Conservation (phyloP, 2,888 invertebrate species). For the Diarsia rubi region DNA sequence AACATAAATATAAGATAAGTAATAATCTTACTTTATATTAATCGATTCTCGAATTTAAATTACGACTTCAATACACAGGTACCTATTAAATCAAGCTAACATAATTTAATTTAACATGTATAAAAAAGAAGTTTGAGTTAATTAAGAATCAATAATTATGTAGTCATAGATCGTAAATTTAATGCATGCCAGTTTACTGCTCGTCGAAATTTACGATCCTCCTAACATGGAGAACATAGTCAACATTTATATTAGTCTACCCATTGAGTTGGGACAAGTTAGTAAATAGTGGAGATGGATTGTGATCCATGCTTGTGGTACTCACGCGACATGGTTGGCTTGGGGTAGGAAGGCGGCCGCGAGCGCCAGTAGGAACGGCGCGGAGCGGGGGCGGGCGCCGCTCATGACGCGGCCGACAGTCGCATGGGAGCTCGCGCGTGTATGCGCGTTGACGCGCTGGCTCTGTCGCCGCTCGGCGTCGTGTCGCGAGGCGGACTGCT, state of each 20-base stretch:
- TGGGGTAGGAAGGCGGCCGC: conserved; percentile 91
- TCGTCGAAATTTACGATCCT: conserved; percentile 72
- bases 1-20: neutral
- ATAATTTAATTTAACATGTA: neutral
- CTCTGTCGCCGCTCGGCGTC: conserved; percentile 70
- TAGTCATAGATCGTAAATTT: conserved; percentile 69
- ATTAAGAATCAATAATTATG: conserved; percentile 44
- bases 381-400: conserved; percentile 91
- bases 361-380: conserved; percentile 92
- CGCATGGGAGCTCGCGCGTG: conserved; percentile 84
- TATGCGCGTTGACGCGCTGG: conserved; percentile 60
- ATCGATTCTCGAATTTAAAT: neutral
- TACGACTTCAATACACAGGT: neutral
- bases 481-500: conserved; percentile 80
- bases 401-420: conserved; percentile 85
- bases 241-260: conserved; percentile 62
- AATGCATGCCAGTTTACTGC: conserved; percentile 74
- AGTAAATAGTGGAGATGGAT: conserved; percentile 37
- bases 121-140: neutral
- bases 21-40: neutral
- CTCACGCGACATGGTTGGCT: conserved; percentile 92
- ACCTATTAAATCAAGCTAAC: neutral
- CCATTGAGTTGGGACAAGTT: conserved; percentile 41
- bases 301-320: conserved; percentile 71
- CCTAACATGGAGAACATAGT: conserved; percentile 64